Base-by-base conservation (phyloP, 2,888 invertebrate genomes). In the Sinelater perroti region DNA sequence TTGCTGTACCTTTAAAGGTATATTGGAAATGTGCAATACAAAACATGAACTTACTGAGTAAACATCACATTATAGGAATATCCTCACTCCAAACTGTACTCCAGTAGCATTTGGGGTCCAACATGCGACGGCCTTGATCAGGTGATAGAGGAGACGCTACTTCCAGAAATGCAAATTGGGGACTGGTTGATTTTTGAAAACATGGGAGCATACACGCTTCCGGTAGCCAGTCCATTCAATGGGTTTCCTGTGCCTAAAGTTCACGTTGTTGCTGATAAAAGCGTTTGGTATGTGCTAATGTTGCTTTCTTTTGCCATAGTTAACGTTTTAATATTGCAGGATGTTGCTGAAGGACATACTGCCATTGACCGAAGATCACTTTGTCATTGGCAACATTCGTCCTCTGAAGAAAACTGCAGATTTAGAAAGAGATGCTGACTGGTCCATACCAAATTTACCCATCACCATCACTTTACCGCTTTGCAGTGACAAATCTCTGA, bases 171-270 rank as follows among this genome's bases (percentile, higher is more conserved):
- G 80, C 81, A 85, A 17, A 82, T 90, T 53, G 97, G 97, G 4
- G 90, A 92, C 70, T 94, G 96, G 90, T 81, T 99, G 40, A 81
- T 91, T 61, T 99, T 95, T 80, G 87, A 89, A 68, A 90, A 97
- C 78, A 97, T 98, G 97, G 98, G 98, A 42, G 98, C 98, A n/a
- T 97, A 97, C 80, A 97, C 98, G 0, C 81, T 95, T 69, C 91
- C 95, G 18, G 92, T 94, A 40, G 95, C 95, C 4, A 93, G 94
- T 58, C 84, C 90, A 3, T 98, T 98, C 82, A 99, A 98, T 80
- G 98, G 98, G 8, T 96, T 96, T 77, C 90, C 91, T 5, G 79
- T 90, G 61, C 93, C 95, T 1, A 84, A 83, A 62, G 88, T 93
- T 8, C 82, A 87, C 44, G 81, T 87, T 30, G 83, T 88, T 30